Evolutionary conservation across 2,888 invertebrate species (phyloP), one percentile per base, ranked within the genome.

Genomic region (Pseudoips prasinana): DNA sequence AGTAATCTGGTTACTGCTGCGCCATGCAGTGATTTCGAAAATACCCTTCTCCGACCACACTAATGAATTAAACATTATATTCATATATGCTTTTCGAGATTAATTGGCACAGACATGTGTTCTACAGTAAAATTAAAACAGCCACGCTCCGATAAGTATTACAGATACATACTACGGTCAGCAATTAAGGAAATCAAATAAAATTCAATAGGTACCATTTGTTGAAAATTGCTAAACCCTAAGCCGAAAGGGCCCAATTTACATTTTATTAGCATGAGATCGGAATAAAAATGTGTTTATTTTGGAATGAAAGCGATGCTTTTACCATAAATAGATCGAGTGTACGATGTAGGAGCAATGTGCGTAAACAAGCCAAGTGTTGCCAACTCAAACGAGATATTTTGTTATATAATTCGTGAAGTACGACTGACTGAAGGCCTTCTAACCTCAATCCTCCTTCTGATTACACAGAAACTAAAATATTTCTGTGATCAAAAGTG

Each of bases 211-310:
- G 79, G 74, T 68, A 73, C 73, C 81, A 82, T 82, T 84, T 81
- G 83, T 82, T 65, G 67, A 70, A 73, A 80, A 82, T 80, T 77
- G 77, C 81, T 64, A 74, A 77, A 70, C 78, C 75, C 72, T 79
- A 75, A 83, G 73, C 82, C 73, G 69, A 77, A 81, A 81, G 73
- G 78, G 73, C 63, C 71, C 66, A 73, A 82, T 84, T 84, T 84
- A 67, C 84, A 84, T 84, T 82, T 84, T 83, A 84, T 83, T 82
- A 81, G 82, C 81, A 73, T 81, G 77, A 72, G 75, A 73, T 73
- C 63, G 64, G 78, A 80, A 81, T 82, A 84, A 84, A 83, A 84
- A 81, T 81, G 82, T 84, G 83, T 83, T 84, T 83, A 83, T 82
- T 75, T 59, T 78, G 73, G 73, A 59, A 73, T 73, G 79, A 71